Evolutionary conservation across 2,797 vertebrate species (phyloP).

Genomic region (Protonibea diacanthus): DNA sequence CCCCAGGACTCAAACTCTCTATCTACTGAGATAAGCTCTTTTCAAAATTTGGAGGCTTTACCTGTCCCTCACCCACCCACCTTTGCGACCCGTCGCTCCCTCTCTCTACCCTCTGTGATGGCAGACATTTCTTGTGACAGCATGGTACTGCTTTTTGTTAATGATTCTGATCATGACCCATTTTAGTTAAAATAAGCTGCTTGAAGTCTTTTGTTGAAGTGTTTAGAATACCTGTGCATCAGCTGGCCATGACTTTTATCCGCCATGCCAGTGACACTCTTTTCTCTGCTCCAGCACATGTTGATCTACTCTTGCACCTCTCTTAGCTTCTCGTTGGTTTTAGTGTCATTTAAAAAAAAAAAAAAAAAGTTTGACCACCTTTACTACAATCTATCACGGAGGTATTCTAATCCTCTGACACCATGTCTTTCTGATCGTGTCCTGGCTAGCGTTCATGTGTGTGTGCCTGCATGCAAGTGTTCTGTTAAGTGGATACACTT

Average conservation of each 20-base stretch:
- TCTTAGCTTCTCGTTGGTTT: conserved; percentile 14
- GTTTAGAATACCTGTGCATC: conserved; percentile 24
- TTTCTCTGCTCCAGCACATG: background rate
- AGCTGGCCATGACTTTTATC: conserved; percentile 15
- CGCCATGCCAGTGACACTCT: background rate
- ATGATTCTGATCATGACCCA: conserved; percentile 32
- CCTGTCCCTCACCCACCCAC: conserved; percentile 85
- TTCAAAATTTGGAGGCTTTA: conserved; percentile 35
- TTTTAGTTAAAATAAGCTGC: conserved; percentile 42
- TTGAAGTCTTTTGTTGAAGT: conserved; percentile 36
- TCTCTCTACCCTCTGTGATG: conserved; percentile 80
- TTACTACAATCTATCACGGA: conserved; percentile 33
- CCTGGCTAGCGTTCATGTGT: conserved; percentile 16
- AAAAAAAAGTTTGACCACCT: conserved; percentile 30
- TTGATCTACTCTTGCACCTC: conserved; percentile 13
- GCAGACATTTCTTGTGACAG: conserved; percentile 75
- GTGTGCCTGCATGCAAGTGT: conserved; percentile 22
- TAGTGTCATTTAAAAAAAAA: conserved; percentile 13
- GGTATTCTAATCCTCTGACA: conserved; percentile 57
- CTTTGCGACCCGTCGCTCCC: conserved; percentile 85
- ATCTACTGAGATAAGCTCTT: conserved; percentile 5
- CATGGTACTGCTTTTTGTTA: conserved; percentile 77
- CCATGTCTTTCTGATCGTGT: conserved; percentile 41
- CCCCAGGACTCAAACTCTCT: conserved; percentile 30
- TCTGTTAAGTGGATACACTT: conserved; percentile 32